Evolutionary conservation across 2,797 vertebrate genomes (phyloP).

Genomic region (Chaetophractus vellerosus): DNA sequence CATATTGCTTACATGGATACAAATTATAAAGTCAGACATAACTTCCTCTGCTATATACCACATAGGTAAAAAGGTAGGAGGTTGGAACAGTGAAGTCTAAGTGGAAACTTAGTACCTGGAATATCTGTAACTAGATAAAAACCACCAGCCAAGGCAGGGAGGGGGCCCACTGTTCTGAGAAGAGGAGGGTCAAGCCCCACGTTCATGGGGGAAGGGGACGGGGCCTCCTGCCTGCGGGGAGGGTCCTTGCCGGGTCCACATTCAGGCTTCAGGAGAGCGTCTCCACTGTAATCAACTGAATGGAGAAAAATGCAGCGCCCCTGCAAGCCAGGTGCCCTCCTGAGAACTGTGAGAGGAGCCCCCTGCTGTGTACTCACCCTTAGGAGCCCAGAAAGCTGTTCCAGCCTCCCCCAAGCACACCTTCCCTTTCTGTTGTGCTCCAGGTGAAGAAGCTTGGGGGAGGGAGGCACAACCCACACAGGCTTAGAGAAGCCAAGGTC

Average conservation of each 20-base stretch:
- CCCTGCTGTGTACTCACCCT: accelerated
- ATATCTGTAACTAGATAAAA: not conserved
- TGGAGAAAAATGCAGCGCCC: too few relatives aligned
- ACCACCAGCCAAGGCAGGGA: not conserved
- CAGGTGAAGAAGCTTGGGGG: not conserved
- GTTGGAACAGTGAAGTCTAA: not conserved
- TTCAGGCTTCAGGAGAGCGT: not conserved
- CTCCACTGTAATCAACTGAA: not conserved
- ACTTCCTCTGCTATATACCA: not conserved
- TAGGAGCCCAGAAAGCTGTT: not conserved
- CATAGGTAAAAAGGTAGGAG: not conserved
- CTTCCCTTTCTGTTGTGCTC: accelerated
- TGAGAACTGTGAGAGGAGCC: not conserved
- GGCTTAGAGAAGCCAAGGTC: too few relatives aligned
- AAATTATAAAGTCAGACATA: not conserved
- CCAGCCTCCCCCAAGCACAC: too few relatives aligned
- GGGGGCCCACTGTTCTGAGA: not conserved
- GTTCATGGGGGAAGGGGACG: not conserved
- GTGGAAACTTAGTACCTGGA: not conserved
- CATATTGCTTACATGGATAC: not conserved
- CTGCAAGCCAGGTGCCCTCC: too few relatives aligned
- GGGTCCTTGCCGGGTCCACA: not conserved
- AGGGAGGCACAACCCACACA: too few relatives aligned
- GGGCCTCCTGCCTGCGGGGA: not conserved
- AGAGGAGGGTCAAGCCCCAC: not conserved